Base-by-base conservation (phyloP, 2,888 invertebrate species). In the Hoplodrina ambigua region DNA sequence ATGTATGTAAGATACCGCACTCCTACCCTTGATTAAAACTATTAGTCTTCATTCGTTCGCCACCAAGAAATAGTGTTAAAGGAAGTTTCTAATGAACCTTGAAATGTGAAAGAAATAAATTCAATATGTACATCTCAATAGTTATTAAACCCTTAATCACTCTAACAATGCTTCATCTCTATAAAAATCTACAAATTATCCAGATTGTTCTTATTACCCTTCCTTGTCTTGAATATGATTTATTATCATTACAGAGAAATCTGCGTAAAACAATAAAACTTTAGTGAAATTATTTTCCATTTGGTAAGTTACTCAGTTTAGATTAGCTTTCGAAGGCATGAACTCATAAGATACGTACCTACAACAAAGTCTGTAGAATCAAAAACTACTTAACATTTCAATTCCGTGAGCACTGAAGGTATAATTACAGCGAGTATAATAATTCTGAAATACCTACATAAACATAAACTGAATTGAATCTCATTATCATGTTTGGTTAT, bases 21-120 rank as follows among this genome's bases (percentile, higher is more conserved):
- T 54, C 15, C 20, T 50, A 50, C 59, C 37, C 52, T 75, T 66
- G 67, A 81, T 72, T 79, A 75, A 60, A 78, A 46, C 55, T 46
- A 76, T 79, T 70, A 75, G 20, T 78, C 69, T 81, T 82, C 67
- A 72, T 82, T 82, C 17, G 8, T 52, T 55, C 11, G 46, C 10
- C n/a, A 20, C 55, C 53, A 59, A 41, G 15, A 71, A 71, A 68
- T 59, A 80, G 55, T 60, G 52, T 61, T 64, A 63, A 75, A 65
- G 64, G 71, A 80, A 75, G 19, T 50, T 52, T 63, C 8, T 46
- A 57, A 46, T n/a, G 49, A 46, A 62, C 58, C 74, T 55, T 30
- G 41, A 41, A 19, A 55, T 37, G 20, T 49, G 25, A 20, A 41
- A 61, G 10, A 64, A 52, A 49, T 44, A 19, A n/a, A 56, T 49